Conservation (phyloP, 2,888 invertebrate species). For the Deilephila elpenor region DNA sequence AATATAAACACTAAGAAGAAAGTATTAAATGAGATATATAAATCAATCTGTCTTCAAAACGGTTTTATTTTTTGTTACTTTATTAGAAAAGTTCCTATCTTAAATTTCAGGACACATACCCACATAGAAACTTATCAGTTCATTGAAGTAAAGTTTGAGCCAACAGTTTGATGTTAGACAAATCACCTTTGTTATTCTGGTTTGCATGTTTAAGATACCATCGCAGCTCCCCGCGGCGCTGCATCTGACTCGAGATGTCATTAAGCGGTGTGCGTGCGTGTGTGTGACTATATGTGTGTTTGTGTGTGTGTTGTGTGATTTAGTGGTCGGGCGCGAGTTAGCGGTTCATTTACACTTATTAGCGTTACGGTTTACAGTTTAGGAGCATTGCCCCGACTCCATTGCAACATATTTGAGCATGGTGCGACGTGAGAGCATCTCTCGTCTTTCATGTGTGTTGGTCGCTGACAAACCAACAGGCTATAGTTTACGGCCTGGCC, state of each 20-base stretch:
- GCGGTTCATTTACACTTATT: conserved; percentile 32
- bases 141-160: not conserved
- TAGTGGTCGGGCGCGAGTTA: conserved; percentile 19
- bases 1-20: no score
- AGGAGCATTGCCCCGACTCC: conserved; percentile 28
- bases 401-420: conserved; percentile 5
- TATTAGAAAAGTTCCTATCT: not conserved
- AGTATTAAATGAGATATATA: no score
- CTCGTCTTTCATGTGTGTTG: not conserved
- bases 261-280: not conserved
- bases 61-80: not conserved
- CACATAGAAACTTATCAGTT: not conserved
- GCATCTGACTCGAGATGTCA: conserved; percentile 8
- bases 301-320: conserved; percentile 26
- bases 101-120: not conserved
- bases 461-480: not conserved
- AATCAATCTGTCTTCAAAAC: not conserved
- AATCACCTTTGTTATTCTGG: conserved; percentile 13
- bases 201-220: conserved; percentile 1
- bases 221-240: conserved; percentile 9
- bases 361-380: conserved; percentile 29
- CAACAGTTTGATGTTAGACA: conserved; percentile 2
- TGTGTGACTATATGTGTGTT: not conserved
- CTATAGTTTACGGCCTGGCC: not conserved
- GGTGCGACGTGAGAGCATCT: not conserved